Base-by-base conservation (phyloP, 2,797 vertebrate species). In the Thripadectes ignobilis region DNA sequence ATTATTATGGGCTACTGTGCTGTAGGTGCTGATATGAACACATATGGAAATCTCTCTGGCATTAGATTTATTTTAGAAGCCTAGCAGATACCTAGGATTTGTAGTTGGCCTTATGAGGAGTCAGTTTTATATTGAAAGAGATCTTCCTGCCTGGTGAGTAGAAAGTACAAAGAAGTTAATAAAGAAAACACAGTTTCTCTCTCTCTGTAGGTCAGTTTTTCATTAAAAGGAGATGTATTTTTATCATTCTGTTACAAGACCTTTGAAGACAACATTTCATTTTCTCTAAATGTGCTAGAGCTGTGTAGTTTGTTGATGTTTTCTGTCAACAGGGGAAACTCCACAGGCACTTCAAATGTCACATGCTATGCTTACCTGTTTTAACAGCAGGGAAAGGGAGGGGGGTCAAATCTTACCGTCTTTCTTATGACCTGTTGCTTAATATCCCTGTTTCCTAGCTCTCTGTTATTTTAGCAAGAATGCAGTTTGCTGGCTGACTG, bases 201-300 rank as follows among this genome's bases (percentile, higher is more conserved):
- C 49, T 82, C 73, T 71, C 21, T 45, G 12, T 65, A 68, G 72
- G 51, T 88, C 58, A 62, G 4, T 0, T 88, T 88, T 81, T 90
- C 34, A 63, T 77, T 84, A 82, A 75, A 90, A 83, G 52, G 45
- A 80, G 27, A 23, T 77, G 12, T 62, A 45, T 72, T 92, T 94
- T 15, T 91, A 48, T 83, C 58, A 58, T 86, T 93, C 61, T 74
- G n/a, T 90, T 85, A 43, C 58, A 83, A 72, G 65, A 68, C 38
- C 76, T 95, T 86, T 90, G 88, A 78, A 88, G 48, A 66, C 54
- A 84, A 29, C 24, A 18, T 94, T 95, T 93, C 49, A 15, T 74
- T 87, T 84, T 57, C 48, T 62, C 43, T 63, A 81, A 81, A 51
- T 46, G 14, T 55, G 32, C 51, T 59, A 45, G 46, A 51, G 7